Evolutionary conservation across 2,888 invertebrate species (phyloP).

Genomic region (Synanthedon myopaeformis): DNA sequence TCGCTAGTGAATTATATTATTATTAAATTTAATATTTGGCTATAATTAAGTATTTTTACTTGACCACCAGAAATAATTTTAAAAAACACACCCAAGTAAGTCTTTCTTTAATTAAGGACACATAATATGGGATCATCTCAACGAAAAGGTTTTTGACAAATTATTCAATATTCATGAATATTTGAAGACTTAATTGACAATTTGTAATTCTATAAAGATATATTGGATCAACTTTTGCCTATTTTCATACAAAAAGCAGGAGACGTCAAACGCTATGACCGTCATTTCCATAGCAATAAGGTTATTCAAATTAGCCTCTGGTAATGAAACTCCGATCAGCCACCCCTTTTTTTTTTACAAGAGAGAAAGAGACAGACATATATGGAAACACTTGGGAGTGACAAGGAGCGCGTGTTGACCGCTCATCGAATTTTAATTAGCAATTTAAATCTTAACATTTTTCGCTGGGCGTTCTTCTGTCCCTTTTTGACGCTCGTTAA

Average conservation of each 20-base stretch:
- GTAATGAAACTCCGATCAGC: constrained; percentile 40
- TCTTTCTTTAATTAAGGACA: too few species aligned
- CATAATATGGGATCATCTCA: too few species aligned
- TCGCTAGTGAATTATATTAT: too few species aligned
- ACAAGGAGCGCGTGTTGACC: constrained; percentile 44
- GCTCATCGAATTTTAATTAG: constrained; percentile 67
- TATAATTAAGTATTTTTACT: too few species aligned
- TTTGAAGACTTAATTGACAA: too few species aligned
- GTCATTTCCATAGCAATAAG: constrained; percentile 50
- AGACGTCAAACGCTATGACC: constrained; percentile 19
- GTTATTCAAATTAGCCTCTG: constrained; percentile 20
- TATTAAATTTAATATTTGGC: too few species aligned
- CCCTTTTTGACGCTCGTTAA: constrained; percentile 18
- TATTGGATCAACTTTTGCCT: not conserved
- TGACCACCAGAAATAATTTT: too few species aligned
- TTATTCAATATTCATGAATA: too few species aligned
- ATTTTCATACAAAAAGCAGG: constrained; percentile 1
- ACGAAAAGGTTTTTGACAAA: too few species aligned
- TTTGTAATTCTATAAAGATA: not conserved
- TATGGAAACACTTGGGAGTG: constrained; percentile 6
- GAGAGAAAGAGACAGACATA: not conserved
- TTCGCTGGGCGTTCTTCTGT: constrained; percentile 40
- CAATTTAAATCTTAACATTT: constrained; percentile 71
- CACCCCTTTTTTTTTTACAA: constrained; percentile 39
- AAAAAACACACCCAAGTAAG: too few species aligned